Evolutionary conservation across 2,113 vertebrate species (phyloP), one percentile per base, ranked within the genome.

Genomic region (Mustela lutreola): DNA sequence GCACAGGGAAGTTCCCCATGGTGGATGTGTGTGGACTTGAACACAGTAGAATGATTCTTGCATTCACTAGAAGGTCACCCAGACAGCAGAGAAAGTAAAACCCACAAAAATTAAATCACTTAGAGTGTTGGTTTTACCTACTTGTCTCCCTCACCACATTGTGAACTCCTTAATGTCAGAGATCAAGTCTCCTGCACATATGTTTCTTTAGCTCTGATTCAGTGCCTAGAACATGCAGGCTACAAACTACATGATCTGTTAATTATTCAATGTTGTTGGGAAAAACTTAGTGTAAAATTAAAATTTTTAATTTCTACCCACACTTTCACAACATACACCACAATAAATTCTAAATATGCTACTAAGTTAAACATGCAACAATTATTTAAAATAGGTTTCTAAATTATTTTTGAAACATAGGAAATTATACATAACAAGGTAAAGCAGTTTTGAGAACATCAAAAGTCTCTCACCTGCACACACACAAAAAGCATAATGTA

Each of bases 331-430:
- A 5, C 21, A 70, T 48, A 58, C 19, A 19, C 63, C n/a, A 92
- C 19, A 79, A 85, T 89, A 89, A 93, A 89, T 84, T 84, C 50
- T 33, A 89, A 82, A 79, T 50, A 93, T 21, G 33, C 24, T 89
- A 50, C 48, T 45, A n/a, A 89, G 60, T 87, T 67, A 89, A 82
- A 89, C 39, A 70, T 12, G 76, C 78, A 39, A 39, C 33, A 63
- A 26, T 18, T 89, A 45, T 24, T 76, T 48, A 67, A 92, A 89
- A 65, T 63, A 36, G 12, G n/a, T 36, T 73, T 87, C 28, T 73
- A n/a, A 81, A 56, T 33, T 65, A 65, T 48, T 89, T 90, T 89
- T 78, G 50, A 70, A 62, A 42, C 79, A 79, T 4, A 42, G 24
- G 28, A 90, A 79, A 89, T 84, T 79, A 45, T 63, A 85, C 79